These are phyloP conservation scores for Hybognathus amarus DNA, from an alignment of 2,797 vertebrate species.

Conservation along the genomic window DNA sequence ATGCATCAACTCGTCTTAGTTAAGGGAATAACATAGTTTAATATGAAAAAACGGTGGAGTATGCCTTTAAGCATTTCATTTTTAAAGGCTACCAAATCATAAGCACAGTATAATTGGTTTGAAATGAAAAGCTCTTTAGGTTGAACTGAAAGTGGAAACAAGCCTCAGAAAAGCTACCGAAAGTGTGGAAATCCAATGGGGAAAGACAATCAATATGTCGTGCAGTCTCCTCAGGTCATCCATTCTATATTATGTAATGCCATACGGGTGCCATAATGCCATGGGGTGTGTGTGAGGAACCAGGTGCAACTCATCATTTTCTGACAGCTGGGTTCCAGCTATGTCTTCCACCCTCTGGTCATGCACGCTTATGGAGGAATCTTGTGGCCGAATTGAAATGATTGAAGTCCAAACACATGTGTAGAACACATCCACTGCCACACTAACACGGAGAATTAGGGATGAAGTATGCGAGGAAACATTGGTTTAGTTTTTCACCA, in stretches of 20 bases:
- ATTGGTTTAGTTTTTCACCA: neutral
- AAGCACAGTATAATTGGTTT: neutral
- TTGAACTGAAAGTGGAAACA: neutral
- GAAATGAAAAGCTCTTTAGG: neutral
- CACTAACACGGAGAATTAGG: neutral
- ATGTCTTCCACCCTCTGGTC: neutral
- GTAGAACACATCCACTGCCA: neutral
- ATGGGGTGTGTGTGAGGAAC: neutral
- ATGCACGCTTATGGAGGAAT: neutral
- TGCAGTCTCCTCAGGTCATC: neutral
- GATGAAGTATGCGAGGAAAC: neutral
- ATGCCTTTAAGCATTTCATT: neutral
- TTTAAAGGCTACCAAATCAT: neutral
- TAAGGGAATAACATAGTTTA: too few relatives aligned
- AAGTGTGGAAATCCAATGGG: neutral
- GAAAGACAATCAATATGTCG: neutral
- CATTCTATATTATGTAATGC: too few relatives aligned
- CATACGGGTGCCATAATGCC: neutral
- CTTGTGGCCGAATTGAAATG: neutral
- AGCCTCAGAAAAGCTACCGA: constrained; percentile 1
- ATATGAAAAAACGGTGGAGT: too few relatives aligned
- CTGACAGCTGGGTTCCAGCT: constrained; percentile 8
- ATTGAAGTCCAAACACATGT: constrained; percentile 6
- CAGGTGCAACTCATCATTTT: constrained; percentile 16
- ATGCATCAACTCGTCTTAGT: too few relatives aligned